Conservation (phyloP, 1,140 invertebrate species). For the silkworm (Bombyx mori) region ASM3026992v2 NC_085120.1:9018001-9018500, state of each 20-base stretch:
- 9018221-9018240: slow-evolving; percentile 8
- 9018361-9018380: slow-evolving; percentile 21
- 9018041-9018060: neutral
- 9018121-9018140: neutral
- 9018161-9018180: too few relatives aligned
- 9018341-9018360: slow-evolving; percentile 21
- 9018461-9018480: slow-evolving; percentile 2
- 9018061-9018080: slow-evolving; percentile 8
- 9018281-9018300: slow-evolving; percentile 14
- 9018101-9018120: neutral
- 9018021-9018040: neutral
- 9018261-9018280: slow-evolving; percentile 20
- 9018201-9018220: slow-evolving; percentile 7
- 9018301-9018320: slow-evolving; percentile 21
- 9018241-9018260: neutral
- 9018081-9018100: slow-evolving; percentile 16
- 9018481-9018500: too few relatives aligned
- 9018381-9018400: slow-evolving; percentile 31
- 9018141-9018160: too few relatives aligned
- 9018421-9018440: slow-evolving; percentile 19
- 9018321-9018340: slow-evolving; percentile 35
- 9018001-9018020: neutral
- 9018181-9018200: too few relatives aligned
- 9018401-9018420: slow-evolving; percentile 30
- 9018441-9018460: slow-evolving; percentile 16